These are phyloP conservation scores for Tamias sibiricus DNA, from an alignment of 2,113 vertebrate genomes.

Conservation along the genomic window DNA sequence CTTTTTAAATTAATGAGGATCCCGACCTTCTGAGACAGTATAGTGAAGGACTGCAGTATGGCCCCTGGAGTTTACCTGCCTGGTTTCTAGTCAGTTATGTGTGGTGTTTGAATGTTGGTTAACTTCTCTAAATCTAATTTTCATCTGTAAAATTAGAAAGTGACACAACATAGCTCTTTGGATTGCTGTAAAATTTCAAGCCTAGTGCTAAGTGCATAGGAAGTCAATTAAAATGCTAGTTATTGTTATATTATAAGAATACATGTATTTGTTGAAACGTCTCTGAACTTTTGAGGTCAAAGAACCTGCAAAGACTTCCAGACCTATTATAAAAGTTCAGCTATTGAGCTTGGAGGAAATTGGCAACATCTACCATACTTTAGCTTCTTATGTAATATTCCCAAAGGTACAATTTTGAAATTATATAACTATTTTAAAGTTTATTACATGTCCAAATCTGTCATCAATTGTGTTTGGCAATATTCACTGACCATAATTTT, in stretches of 20 bases:
- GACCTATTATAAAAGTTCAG: background rate
- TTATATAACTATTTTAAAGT: slow-evolving; percentile 37
- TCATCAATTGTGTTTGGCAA: slow-evolving; percentile 34
- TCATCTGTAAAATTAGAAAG: background rate
- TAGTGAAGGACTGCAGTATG: background rate
- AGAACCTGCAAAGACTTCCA: background rate
- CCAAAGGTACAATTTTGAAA: slow-evolving; percentile 44
- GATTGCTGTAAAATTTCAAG: background rate
- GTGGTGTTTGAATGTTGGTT: background rate
- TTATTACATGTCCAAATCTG: slow-evolving; percentile 56
- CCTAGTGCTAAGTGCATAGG: background rate
- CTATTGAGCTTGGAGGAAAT: background rate
- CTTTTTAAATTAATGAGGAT: background rate
- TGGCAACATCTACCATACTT: slow-evolving; percentile 50
- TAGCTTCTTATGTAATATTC: slow-evolving; percentile 53
- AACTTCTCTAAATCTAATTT: slow-evolving; percentile 16
- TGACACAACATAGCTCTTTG: background rate
- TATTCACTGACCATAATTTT: slow-evolving; percentile 38
- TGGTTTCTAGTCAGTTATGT: background rate
- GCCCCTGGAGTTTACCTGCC: background rate
- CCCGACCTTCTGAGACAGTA: background rate
- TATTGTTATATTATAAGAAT: background rate
- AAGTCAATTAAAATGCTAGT: background rate
- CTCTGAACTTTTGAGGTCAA: slow-evolving; percentile 21
- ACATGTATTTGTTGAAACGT: background rate